Percentiles rank a stretch among this genome's conserved stretches.
Evolutionary conservation across 2,888 invertebrate species (phyloP).

Genomic region (Lissonota sp.): DNA sequence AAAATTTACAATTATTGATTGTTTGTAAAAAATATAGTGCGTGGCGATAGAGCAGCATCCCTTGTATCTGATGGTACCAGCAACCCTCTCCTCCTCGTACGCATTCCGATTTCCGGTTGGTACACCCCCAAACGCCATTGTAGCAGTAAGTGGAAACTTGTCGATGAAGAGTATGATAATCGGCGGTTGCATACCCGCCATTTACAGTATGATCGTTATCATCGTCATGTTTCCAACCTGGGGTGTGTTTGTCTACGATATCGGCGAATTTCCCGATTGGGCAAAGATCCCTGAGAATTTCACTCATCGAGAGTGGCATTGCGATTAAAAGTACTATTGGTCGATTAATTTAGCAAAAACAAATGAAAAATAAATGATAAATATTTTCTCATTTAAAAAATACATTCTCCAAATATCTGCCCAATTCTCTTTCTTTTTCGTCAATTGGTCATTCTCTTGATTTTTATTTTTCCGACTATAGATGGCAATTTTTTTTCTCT

Average conservation of each 20-base stretch:
- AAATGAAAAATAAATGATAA: not conserved
- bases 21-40: conserved; percentile 63
- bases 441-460: too few species aligned
- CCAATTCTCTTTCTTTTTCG: too few species aligned
- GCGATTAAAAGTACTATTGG: conserved; percentile 30
- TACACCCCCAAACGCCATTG: conserved; percentile 86
- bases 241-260: conserved; percentile 88
- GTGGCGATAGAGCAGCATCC: conserved; percentile 79
- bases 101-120: conserved; percentile 85
- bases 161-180: conserved; percentile 78
- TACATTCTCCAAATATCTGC: too few species aligned
- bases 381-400: not conserved
- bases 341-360: too few species aligned
- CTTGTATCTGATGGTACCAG: conserved; percentile 80
- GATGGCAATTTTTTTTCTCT: too few species aligned
- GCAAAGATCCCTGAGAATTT: conserved; percentile 76
- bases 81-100: conserved; percentile 79
- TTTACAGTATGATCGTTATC: conserved; percentile 88
- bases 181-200: conserved; percentile 84
- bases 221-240: conserved; percentile 90
- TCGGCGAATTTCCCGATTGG: conserved; percentile 87
- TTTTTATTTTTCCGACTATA: too few species aligned
- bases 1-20: conserved; percentile 1
- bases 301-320: conserved; percentile 23
- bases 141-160: conserved; percentile 84